Evolutionary conservation across 2,888 invertebrate genomes (phyloP).

Genomic region (Conchocele bisecta): DNA sequence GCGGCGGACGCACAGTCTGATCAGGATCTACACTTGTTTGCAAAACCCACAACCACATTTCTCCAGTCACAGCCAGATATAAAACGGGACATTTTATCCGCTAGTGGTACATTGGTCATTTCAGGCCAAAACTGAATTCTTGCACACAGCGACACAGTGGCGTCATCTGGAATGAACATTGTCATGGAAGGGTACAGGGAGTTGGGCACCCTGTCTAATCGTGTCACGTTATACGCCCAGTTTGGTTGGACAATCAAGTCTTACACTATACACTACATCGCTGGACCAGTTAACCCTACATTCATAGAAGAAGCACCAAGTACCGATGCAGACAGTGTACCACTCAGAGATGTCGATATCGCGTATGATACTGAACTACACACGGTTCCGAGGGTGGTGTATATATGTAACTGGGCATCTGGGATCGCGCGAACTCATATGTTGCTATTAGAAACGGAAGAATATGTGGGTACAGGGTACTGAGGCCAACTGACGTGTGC

Average conservation of each 20-base stretch:
- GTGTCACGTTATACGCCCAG: slow-evolving; percentile 66
- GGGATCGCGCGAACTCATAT: slow-evolving; percentile 51
- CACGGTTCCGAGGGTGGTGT: slow-evolving; percentile 64
- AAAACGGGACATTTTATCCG: too few species aligned
- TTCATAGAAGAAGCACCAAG: slow-evolving; percentile 48
- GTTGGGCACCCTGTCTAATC: slow-evolving; percentile 62
- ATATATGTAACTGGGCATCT: slow-evolving; percentile 61
- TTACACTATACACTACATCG: slow-evolving; percentile 66
- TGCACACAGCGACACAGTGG: slow-evolving; percentile 59
- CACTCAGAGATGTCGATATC: slow-evolving; percentile 52
- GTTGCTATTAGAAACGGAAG: slow-evolving; percentile 60
- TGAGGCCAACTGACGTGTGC: slow-evolving; percentile 59
- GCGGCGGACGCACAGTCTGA: too few species aligned
- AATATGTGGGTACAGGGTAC: slow-evolving; percentile 64
- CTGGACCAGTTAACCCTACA: slow-evolving; percentile 61
- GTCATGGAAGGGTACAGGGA: slow-evolving; percentile 63
- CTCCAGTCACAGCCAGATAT: too few species aligned
- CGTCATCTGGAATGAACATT: slow-evolving; percentile 69
- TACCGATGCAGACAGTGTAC: slow-evolving; percentile 59
- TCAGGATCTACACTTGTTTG: too few species aligned
- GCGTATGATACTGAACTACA: slow-evolving; percentile 65
- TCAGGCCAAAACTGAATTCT: slow-evolving; percentile 69
- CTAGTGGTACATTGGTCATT: too few species aligned
- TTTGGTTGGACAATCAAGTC: slow-evolving; percentile 70
- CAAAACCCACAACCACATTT: too few species aligned